Base-by-base conservation (phyloP, 2,888 invertebrate genomes). In the Neoitamus cyanurus region DNA sequence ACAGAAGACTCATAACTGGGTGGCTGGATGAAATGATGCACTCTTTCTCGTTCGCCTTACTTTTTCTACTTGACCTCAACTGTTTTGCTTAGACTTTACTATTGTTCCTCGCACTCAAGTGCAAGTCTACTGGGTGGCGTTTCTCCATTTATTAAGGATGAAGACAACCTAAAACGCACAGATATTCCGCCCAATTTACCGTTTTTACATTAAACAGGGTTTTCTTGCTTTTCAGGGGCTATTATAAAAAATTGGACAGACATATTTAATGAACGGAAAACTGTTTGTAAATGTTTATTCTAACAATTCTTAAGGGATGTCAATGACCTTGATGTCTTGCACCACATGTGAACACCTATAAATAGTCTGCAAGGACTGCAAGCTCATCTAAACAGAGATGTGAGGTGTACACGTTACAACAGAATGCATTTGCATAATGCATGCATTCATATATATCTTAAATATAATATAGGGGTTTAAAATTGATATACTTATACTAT, bases 21-120 rank as follows among this genome's bases (percentile, higher is more conserved):
- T 20, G 58, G 58, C 6, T 25, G 58, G 58, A 42, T 42, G 6
- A 15, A 58, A 58, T 1, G n/a, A n/a, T 58, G 2, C 6, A 58
- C 58, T 20, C 9, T 31, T 31, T 30, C 30, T 31, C 3, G 31
- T 31, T 5, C 30, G 28, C 30, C 31, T 70, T 70, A 30, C 31
- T 36, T 20, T 9, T 25, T 42, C 34, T 75, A 42, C 75, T 75
- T 75, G 42, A 75, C 75, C 37, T 75, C 75, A 75, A 34, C 20
- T 34, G 13, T 13, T 37, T 72, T 72, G 34, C 15, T 20, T 48
- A 72, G 72, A 34, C 15, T 34, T 31, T 72, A 11, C n/a, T 30
- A 42, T 42, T 75, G 75, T 42, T 75, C 25, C 2, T 11, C 58
- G 20, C 9, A 11, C 36, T 73, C 73, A 73, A 34, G 9, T 36